Evolutionary conservation across 2,113 vertebrate genomes (phyloP).

Genomic region (Malurus elegans): DNA sequence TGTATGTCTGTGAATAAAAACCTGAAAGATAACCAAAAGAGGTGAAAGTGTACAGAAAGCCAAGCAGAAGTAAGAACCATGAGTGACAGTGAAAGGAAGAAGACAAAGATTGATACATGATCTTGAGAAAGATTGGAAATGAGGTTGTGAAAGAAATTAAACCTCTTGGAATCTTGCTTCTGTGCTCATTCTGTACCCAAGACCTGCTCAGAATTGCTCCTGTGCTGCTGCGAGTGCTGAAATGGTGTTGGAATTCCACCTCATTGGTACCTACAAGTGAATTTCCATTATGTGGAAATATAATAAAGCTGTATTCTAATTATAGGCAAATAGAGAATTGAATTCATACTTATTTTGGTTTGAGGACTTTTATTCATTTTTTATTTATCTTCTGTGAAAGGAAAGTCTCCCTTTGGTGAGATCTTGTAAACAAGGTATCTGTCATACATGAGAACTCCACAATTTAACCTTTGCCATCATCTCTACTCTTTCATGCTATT

Average conservation of each 20-base stretch:
- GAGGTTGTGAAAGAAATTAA: not conserved
- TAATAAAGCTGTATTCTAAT: not conserved
- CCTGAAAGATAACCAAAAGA: not conserved
- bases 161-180: not conserved
- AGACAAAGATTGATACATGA: not conserved
- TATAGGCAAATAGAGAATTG: not conserved
- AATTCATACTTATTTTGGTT: not conserved
- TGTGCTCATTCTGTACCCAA: not conserved
- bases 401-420: not conserved
- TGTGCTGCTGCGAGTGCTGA: not conserved
- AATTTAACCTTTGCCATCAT: not conserved
- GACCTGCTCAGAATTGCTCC: not conserved
- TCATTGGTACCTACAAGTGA: fast-evolving
- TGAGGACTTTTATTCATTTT: not conserved
- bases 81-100: not conserved
- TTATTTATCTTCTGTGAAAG: not conserved
- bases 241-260: not conserved
- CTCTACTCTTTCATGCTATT: not conserved
- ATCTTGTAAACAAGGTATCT: not conserved
- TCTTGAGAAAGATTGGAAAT: not conserved
- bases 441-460: not conserved
- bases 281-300: not conserved
- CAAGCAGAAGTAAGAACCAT: not conserved
- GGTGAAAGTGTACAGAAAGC: not conserved
- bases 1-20: not conserved